phyloP scores from a whole-genome alignment of 2,888 invertebrate species.

The Furcula furcula region DNA sequence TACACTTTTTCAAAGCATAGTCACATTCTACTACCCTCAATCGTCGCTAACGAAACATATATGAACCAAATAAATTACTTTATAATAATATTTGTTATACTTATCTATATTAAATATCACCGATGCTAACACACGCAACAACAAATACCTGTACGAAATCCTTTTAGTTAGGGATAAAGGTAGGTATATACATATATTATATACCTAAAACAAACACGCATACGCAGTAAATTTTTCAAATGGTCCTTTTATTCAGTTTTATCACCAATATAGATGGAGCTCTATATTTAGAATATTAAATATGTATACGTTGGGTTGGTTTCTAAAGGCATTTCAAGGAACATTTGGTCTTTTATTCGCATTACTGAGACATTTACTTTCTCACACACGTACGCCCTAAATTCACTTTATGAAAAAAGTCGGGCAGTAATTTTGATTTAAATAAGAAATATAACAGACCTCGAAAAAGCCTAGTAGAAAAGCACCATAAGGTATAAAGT shows the following conservation, averaged over 20 bases:
- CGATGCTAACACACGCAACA: too few species aligned
- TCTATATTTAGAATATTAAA: background rate
- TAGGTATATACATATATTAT: too few species aligned
- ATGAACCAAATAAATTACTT: too few species aligned
- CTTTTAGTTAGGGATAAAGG: too few species aligned
- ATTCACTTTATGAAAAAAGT: background rate
- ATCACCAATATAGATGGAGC: background rate
- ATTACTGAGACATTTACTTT: background rate
- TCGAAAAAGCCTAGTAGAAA: conserved; percentile 8
- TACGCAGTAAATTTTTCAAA: background rate
- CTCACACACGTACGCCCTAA: background rate
- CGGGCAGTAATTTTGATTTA: background rate
- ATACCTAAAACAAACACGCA: too few species aligned
- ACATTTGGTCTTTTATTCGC: background rate
- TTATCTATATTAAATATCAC: too few species aligned
- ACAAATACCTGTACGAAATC: too few species aligned
- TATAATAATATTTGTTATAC: too few species aligned
- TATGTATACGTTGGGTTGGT: background rate
- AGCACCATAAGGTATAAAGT: conserved; percentile 17
- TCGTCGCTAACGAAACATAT: too few species aligned
- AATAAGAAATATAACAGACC: conserved; percentile 3
- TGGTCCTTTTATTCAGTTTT: background rate
- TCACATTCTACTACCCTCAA: too few species aligned
- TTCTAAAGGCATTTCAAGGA: background rate
- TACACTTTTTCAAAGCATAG: too few species aligned